Percentiles rank a stretch among this genome's conserved stretches.
Evolutionary conservation across 2,797 vertebrate species (phyloP).

Genomic region (Avahi laniger): DNA sequence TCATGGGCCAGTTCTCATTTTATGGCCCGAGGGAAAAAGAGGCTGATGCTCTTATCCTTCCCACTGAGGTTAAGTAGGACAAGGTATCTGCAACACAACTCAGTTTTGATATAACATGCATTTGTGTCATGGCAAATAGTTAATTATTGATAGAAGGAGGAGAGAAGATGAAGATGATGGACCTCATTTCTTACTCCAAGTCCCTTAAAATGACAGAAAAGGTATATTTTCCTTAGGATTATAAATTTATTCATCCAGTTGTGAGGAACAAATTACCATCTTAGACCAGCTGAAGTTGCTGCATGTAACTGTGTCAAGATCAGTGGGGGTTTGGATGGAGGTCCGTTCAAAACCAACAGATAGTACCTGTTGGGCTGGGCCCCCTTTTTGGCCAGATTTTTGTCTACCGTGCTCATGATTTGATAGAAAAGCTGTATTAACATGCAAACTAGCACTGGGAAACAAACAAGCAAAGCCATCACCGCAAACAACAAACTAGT

Average conservation of each 20-base stretch:
- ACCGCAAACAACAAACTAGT: not conserved
- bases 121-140: not conserved
- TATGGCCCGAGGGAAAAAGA: not conserved
- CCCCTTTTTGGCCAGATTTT: not conserved
- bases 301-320: not conserved
- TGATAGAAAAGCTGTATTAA: not conserved
- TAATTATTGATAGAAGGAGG: not conserved
- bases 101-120: not conserved
- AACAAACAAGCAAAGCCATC: not conserved
- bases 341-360: not conserved
- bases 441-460: not conserved
- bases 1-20: not conserved
- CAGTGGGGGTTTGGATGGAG: not conserved
- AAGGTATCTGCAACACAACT: not conserved
- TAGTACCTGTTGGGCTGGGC: not conserved
- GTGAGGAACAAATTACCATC: not conserved
- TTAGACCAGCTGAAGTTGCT: not conserved
- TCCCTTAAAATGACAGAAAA: not conserved
- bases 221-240: not conserved
- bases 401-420: not conserved
- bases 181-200: not conserved
- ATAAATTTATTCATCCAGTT: not conserved
- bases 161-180: not conserved
- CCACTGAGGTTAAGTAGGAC: not conserved
- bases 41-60: not conserved